Percentiles rank a stretch among this genome's conserved stretches.
These are phyloP conservation scores for Allolobophora icterica DNA, from an alignment of 2,888 invertebrate genomes.

Conservation along the genomic window DNA sequence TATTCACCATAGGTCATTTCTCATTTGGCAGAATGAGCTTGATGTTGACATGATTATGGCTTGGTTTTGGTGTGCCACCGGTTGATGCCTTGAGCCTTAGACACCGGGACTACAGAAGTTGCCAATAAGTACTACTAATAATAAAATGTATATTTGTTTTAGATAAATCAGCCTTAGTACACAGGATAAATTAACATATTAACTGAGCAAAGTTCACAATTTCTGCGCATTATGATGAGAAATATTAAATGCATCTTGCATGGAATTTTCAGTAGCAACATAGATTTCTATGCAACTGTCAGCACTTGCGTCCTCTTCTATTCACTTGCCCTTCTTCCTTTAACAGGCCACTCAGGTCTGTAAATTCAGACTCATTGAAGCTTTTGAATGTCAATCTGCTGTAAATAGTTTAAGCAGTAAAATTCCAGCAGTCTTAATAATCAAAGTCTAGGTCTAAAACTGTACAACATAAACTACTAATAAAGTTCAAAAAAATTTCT, in stretches of 20 bases:
- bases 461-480: not conserved
- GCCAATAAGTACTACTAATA: no score
- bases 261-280: not conserved
- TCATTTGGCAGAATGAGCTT: no score
- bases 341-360: not conserved
- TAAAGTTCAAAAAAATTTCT: not conserved
- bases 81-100: no score
- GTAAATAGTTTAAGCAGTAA: not conserved
- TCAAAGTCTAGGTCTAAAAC: constrained; percentile 17
- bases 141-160: not conserved
- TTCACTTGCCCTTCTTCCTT: not conserved
- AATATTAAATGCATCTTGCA: no score
- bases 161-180: not conserved
- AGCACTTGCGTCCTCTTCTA: not conserved
- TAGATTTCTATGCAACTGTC: not conserved
- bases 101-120: no score
- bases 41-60: no score
- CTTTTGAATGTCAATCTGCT: not conserved
- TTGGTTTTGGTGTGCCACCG: no score
- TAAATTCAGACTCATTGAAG: not conserved
- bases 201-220: not conserved
- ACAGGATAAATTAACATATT: not conserved
- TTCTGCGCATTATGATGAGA: not conserved
- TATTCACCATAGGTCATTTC: not conserved
- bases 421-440: not conserved